Evolutionary conservation across 2,888 invertebrate genomes (phyloP).

Genomic region (Campopleginae sp.): DNA sequence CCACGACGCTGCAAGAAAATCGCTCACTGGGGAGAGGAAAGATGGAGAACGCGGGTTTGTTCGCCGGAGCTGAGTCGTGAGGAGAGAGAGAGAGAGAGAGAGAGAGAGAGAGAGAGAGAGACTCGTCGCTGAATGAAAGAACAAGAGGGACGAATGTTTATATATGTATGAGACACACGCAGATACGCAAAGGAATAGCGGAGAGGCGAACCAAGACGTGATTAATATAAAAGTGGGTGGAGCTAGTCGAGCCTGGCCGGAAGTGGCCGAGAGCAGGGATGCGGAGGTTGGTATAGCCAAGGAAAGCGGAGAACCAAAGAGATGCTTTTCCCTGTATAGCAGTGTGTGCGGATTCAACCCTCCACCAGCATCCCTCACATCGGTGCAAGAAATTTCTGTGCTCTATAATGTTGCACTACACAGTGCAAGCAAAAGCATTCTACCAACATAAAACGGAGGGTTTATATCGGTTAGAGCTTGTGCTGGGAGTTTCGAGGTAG

Average conservation of each 20-base stretch:
- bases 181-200: constrained; percentile 68
- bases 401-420: constrained; percentile 47
- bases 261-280: constrained; percentile 82
- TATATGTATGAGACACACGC: background rate
- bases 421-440: constrained; percentile 15
- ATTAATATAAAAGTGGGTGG: constrained; percentile 84
- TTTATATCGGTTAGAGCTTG: background rate
- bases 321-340: constrained; percentile 71
- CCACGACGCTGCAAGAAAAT: constrained; percentile 73
- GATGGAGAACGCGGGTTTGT: constrained; percentile 76
- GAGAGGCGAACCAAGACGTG: constrained; percentile 83
- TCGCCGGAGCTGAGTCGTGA: constrained; percentile 41
- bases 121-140: constrained; percentile 20
- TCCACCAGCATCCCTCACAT: constrained; percentile 59
- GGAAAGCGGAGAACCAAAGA: constrained; percentile 78
- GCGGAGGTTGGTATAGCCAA: constrained; percentile 73
- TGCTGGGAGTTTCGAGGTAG: background rate
- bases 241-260: constrained; percentile 78
- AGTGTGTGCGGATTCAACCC: constrained; percentile 67
- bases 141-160: constrained; percentile 14
- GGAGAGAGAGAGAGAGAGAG: constrained; percentile 37
- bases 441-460: constrained; percentile 8
- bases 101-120: constrained; percentile 46
- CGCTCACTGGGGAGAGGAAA: constrained; percentile 79
- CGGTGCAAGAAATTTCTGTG: constrained; percentile 42